These are phyloP conservation scores for Neopipo cinnamomea DNA, from an alignment of 2,113 vertebrate genomes.

Conservation along the genomic window DNA sequence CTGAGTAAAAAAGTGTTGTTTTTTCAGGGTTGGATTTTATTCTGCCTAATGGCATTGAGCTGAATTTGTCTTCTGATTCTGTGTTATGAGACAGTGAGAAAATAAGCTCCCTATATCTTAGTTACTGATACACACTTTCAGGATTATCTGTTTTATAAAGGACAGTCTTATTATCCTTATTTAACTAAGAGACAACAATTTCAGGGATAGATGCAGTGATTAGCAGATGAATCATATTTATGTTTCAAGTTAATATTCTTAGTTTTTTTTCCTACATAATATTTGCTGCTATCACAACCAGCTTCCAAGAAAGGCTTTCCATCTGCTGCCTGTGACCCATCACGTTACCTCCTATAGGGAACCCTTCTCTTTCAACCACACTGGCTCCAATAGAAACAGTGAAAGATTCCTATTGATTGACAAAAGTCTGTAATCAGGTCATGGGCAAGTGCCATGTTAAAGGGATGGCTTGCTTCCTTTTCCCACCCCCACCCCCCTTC, in stretches of 20 bases:
- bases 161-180: neutral
- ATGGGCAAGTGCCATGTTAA: neutral
- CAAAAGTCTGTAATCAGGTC: neutral
- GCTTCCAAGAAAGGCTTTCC: neutral
- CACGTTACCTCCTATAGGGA: neutral
- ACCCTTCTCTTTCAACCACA: neutral
- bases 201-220: neutral
- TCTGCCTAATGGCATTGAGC: neutral
- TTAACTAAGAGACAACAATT: neutral
- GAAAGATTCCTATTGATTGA: neutral
- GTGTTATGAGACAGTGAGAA: neutral
- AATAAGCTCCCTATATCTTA: conserved; percentile 11
- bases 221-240: neutral
- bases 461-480: neutral
- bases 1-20: neutral
- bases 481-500: neutral
- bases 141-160: neutral
- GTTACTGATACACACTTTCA: neutral
- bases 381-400: neutral
- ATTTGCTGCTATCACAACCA: neutral
- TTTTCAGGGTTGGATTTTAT: neutral
- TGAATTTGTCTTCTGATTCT: neutral
- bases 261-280: neutral
- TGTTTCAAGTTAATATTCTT: neutral
- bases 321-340: neutral